Base-by-base conservation (phyloP, 2,113 vertebrate genomes). In the Tapirus terrestris region DNA sequence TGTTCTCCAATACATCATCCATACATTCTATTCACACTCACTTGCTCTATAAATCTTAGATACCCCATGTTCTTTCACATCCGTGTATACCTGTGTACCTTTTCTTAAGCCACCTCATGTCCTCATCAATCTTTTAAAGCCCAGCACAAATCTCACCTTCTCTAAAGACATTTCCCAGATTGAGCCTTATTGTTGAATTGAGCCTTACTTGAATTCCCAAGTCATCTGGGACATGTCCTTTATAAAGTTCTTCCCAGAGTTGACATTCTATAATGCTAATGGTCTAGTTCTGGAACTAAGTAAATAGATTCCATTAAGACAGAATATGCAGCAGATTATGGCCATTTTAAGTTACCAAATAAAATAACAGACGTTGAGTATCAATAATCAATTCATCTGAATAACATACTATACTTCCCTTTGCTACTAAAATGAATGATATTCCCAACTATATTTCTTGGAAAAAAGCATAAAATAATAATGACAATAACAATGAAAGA, bases 401-500 rank as follows among this genome's bases (percentile, higher is more conserved):
- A 31, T 61, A 86, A 75, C 14, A 86, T 5, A 96, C 23, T 68
- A 84, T 27, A 87, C 27, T 84, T 77, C 93, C 31, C 51, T 91
- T 88, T 93, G 53, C 73, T 95, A 94, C 76, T 95, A 92, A 51
- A 96, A 92, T 21, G 29, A 51, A 16, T 33, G 75, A 39, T 75
- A 88, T 79, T 61, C 31, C 48, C 36, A 84, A 87, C 20, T 92
- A 53, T 29, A 96, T 58, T 96, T 95, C 70, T 97, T 81, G 3
- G 39, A 75, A 90, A 79, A 43, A 86, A 96, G 60, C 36, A 96
- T 84, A 95, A 89, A 94, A 85, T 43, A 68, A 36, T 16, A 91
- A 70, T 1, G 73, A 27, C 6, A 84, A 0, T 60, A 92, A 88
- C 36, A 92, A 73, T 36, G 25, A 96, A 97, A 65, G 23, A 13